These are phyloP conservation scores for Platalea minor DNA, from an alignment of 2,797 vertebrate species.

Conservation along the genomic window DNA sequence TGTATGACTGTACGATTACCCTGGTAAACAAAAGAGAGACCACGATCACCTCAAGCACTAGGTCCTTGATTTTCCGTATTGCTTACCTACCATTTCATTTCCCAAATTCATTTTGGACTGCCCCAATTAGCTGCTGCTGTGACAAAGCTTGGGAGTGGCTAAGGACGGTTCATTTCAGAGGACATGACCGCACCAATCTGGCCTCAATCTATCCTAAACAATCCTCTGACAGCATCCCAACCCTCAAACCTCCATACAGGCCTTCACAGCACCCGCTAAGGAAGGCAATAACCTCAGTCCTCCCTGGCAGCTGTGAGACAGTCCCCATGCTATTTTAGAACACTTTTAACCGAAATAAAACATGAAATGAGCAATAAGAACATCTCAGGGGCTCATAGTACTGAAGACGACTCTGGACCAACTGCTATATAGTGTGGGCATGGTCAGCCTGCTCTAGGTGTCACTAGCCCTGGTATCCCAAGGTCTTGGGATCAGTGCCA, in stretches of 20 bases:
- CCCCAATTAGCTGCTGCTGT: not conserved
- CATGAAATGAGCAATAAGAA: not conserved
- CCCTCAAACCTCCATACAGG: not conserved
- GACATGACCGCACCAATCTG: not conserved
- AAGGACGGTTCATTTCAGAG: not conserved
- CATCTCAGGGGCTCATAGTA: not conserved
- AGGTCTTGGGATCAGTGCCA: not conserved
- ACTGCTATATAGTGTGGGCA: not conserved
- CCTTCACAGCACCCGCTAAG: not conserved
- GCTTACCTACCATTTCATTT: not conserved
- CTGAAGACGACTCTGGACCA: not conserved
- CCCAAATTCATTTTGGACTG: not conserved
- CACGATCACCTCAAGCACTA: not conserved
- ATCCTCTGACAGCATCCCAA: not conserved
- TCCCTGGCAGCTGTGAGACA: not conserved
- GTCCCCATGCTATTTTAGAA: not conserved
- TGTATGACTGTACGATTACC: rapidly evolving
- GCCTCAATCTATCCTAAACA: not conserved
- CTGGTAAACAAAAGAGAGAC: not conserved
- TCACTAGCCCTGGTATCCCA: not conserved
- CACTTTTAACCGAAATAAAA: not conserved
- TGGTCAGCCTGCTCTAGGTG: not conserved
- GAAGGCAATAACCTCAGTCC: not conserved
- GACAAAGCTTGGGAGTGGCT: not conserved
- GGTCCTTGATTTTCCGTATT: not conserved